phyloP scores from a whole-genome alignment of 2,797 vertebrate species.

The Knipowitschia caucasica region DNA sequence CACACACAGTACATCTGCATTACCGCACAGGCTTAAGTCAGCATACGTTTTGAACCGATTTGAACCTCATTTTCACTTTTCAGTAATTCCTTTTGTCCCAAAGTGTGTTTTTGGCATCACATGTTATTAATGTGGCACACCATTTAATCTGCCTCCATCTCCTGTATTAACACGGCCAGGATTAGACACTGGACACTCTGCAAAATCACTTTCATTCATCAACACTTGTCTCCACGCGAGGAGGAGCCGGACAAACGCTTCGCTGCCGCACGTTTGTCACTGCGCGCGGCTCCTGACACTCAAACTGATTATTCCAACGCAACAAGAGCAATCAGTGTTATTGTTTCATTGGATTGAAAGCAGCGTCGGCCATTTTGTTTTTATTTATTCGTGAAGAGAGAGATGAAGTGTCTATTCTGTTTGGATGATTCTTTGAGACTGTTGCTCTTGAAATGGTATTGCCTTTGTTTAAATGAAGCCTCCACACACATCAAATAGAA shows the following conservation, averaged over 20 bases:
- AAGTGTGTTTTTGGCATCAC: slow-evolving; percentile 46
- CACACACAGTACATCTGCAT: neutral
- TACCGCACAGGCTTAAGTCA: neutral
- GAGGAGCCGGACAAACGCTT: slow-evolving; percentile 20
- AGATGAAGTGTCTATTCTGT: slow-evolving; percentile 8
- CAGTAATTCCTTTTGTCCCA: slow-evolving; percentile 21
- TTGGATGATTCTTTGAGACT: neutral
- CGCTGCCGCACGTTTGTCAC: slow-evolving; percentile 34
- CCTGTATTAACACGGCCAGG: slow-evolving; percentile 66
- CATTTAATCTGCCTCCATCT: slow-evolving; percentile 72
- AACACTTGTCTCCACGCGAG: slow-evolving; percentile 48
- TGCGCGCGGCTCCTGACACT: slow-evolving; percentile 57
- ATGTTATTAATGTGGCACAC: slow-evolving; percentile 56
- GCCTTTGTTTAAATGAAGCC: neutral
- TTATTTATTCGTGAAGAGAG: slow-evolving; percentile 5
- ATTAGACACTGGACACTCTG: slow-evolving; percentile 73
- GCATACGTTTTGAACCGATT: neutral
- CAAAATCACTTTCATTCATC: slow-evolving; percentile 72
- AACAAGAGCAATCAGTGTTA: slow-evolving; percentile 71
- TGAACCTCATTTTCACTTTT: neutral
- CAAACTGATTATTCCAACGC: slow-evolving; percentile 67
- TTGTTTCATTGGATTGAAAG: slow-evolving; percentile 68
- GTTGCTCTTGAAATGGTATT: neutral
- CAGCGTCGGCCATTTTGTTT: slow-evolving; percentile 13
- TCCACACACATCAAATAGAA: no score